Evolutionary conservation across 2,113 vertebrate species (phyloP).

Genomic region (Apteryx owenii): DNA sequence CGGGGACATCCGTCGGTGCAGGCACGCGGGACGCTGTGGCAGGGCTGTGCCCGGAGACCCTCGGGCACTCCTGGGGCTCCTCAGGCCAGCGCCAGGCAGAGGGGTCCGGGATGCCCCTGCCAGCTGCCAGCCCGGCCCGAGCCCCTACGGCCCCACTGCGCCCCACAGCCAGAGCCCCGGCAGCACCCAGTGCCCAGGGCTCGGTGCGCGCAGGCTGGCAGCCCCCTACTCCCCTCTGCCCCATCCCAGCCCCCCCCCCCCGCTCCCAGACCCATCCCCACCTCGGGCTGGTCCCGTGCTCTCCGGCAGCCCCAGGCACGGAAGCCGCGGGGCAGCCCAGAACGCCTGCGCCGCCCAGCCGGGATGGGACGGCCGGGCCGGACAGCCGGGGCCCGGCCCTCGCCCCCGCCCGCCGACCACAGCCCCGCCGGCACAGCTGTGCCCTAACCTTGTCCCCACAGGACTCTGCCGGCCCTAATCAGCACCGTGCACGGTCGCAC

Average conservation of each 20-base stretch:
- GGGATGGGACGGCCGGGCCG: accelerated
- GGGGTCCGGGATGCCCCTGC: accelerated
- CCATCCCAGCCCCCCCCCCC: not conserved
- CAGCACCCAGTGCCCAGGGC: not conserved
- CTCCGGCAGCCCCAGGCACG: accelerated
- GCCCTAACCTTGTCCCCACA: constrained; percentile 57
- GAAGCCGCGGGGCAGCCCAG: not conserved
- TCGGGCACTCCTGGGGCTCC: too few species aligned
- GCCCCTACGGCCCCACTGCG: accelerated
- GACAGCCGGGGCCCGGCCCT: not conserved
- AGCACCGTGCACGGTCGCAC: not conserved
- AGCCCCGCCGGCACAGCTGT: not conserved
- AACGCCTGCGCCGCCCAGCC: not conserved
- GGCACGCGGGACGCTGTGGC: too few species aligned
- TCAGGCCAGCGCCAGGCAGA: not conserved
- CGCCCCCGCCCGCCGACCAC: accelerated
- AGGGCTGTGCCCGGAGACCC: too few species aligned
- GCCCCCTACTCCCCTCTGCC: too few species aligned
- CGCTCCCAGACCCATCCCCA: accelerated
- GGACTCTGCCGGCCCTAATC: constrained; percentile 30
- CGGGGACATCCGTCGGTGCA: not conserved
- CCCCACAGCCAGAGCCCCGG: not conserved
- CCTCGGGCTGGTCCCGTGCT: too few species aligned
- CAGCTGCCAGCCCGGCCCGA: too few species aligned
- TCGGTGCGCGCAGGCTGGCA: accelerated